phyloP scores from a whole-genome alignment of 2,797 vertebrate species.

The Orientallactaga sibirica region DNA sequence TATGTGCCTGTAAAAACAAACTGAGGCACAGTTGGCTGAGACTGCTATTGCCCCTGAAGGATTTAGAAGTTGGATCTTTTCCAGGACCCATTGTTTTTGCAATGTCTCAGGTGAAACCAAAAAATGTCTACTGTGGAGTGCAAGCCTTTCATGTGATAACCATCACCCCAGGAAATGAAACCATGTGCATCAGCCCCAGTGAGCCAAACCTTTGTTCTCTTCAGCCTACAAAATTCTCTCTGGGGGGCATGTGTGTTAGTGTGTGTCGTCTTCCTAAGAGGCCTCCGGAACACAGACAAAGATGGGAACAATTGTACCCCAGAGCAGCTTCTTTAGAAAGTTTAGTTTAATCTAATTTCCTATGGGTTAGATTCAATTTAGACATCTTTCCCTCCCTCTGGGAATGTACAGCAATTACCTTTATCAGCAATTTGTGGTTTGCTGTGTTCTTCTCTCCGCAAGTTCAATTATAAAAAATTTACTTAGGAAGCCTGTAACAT shows the following conservation, averaged over 20 bases:
- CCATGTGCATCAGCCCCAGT: conserved; percentile 88
- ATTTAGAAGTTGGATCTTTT: conserved; percentile 88
- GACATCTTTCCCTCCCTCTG: conserved; percentile 68
- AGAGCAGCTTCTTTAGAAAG: conserved; percentile 76
- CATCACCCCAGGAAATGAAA: conserved; percentile 91
- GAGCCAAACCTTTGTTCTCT: conserved; percentile 88
- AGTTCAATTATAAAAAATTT: conserved; percentile 75
- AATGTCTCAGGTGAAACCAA: conserved; percentile 90
- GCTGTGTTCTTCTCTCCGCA: conserved; percentile 66
- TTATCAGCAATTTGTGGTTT: conserved; percentile 83
- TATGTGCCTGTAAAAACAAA: conserved; percentile 82
- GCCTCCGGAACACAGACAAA: conserved; percentile 80
- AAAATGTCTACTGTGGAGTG: conserved; percentile 89
- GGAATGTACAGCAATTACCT: conserved; percentile 81
- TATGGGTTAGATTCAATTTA: conserved; percentile 78
- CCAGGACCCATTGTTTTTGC: conserved; percentile 90
- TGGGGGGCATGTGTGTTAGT: conserved; percentile 71
- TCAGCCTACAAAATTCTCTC: conserved; percentile 83
- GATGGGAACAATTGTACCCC: conserved; percentile 73
- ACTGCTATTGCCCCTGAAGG: conserved; percentile 85
- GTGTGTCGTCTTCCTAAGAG: conserved; percentile 79
- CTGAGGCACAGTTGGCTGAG: conserved; percentile 86
- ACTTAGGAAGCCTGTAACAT: conserved; percentile 68
- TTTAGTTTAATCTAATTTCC: conserved; percentile 80
- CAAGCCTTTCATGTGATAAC: conserved; percentile 88